Percentiles rank a stretch among this genome's conserved stretches.
These are phyloP conservation scores for Tetranychus cinnabarinus DNA, from an alignment of 1,140 invertebrate species.

Conservation along the genomic window DNA sequence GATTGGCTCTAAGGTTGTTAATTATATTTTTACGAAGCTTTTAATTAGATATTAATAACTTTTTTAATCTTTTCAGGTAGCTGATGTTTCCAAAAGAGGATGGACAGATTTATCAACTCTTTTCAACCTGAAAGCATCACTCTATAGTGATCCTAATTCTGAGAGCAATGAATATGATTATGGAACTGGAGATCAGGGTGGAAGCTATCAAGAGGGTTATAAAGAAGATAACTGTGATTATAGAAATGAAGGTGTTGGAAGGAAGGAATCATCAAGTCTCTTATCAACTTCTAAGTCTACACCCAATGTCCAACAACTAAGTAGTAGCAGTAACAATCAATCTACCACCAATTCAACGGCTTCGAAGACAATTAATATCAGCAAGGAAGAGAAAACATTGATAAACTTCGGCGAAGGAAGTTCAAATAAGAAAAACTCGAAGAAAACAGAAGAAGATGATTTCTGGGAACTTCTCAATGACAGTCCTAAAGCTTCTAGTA, in stretches of 20 bases:
- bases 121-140: constrained; percentile 12
- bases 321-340: too few relatives aligned
- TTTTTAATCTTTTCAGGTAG: constrained; percentile 25
- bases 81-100: constrained; percentile 38
- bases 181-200: background rate
- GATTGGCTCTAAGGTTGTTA: constrained; percentile 37
- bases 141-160: constrained; percentile 8
- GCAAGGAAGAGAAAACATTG: constrained; percentile 5
- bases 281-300: background rate
- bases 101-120: constrained; percentile 31
- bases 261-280: background rate
- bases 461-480: background rate
- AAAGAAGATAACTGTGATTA: background rate
- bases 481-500: too few relatives aligned
- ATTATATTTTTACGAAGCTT: background rate
- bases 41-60: background rate
- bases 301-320: background rate
- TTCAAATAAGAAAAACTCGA: background rate
- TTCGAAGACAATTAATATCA: background rate
- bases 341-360: background rate
- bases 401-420: background rate
- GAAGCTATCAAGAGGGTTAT: constrained; percentile 3
- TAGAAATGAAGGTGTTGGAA: background rate
- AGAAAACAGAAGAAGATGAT: background rate
- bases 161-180: background rate